Evolutionary conservation across 2,888 invertebrate species (phyloP), one percentile per base, ranked within the genome.

Genomic region (Thymelicus acteon): DNA sequence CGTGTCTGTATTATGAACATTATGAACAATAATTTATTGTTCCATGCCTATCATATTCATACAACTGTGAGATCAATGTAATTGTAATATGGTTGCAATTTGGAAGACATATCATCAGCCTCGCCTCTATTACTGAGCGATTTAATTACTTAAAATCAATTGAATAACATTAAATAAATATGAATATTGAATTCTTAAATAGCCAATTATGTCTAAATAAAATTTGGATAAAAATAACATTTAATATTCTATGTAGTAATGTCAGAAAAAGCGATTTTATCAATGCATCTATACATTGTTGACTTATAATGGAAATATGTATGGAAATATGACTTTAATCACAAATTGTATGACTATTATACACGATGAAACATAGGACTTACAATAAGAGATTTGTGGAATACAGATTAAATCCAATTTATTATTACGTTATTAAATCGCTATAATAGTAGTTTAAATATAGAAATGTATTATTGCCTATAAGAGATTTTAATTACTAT

Each of bases 61-160:
- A 44, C 44, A 7, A 77, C 77, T 79, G 76, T 89, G 89, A 89
- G 89, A 89, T 89, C 89, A 86, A 79, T 60, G 7, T 66, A 54
- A 67, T 76, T 75, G 85, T 79, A 80, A 82, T 87, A 87, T 81
- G 83, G 81, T 84, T 82, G 80, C 81, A 82, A 75, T 63, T 82
- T 88, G 89, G 89, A 89, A 88, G 89, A 89, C 89, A 15, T 19
- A 58, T 37, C 48, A 67, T 60, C 39, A 19, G 10, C 44, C 19
- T 65, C 57, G 57, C 57, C 39, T 44, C 44, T 44, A 10, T 52
- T 64, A 39, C 40, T 12, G 13, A 64, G 52, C 39, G 39, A 52
- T 39, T 6, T 15, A 39, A 39, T n/a, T 12, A 12, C 8, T 12
- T 44, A 44, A 62, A 8, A 24, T 54, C 60, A 60, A 15, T 7